Evolutionary conservation across 2,113 vertebrate species (phyloP).

Genomic region (Microtus ochrogaster): DNA sequence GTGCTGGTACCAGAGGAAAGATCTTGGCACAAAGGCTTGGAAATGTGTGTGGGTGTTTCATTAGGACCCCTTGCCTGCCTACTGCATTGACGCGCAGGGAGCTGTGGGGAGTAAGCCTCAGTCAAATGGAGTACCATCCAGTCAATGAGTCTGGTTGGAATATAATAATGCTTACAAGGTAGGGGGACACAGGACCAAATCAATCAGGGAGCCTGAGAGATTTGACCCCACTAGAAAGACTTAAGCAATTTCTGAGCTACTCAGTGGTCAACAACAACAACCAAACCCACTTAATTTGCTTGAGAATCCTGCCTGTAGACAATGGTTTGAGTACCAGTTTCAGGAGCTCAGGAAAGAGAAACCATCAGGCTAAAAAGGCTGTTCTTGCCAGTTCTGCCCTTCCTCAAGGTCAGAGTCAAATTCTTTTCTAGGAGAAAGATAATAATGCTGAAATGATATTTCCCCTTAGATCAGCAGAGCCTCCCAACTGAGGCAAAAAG

Average conservation of each 20-base stretch:
- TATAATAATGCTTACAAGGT: neutral
- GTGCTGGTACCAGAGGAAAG: neutral
- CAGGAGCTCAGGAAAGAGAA: neutral
- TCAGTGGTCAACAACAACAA: neutral
- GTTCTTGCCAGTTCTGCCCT: neutral
- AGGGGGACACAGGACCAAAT: neutral
- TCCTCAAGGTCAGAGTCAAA: neutral
- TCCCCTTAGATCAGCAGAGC: neutral
- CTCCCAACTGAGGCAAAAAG: neutral
- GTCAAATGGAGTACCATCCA: neutral
- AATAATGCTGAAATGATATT: neutral
- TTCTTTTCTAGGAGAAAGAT: constrained; percentile 6
- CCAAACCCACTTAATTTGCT: neutral
- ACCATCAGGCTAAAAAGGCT: neutral
- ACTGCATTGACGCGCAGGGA: too few species aligned
- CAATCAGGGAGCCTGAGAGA: neutral
- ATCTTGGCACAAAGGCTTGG: neutral
- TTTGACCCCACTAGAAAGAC: neutral
- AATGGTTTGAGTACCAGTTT: neutral
- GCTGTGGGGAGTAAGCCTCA: neutral
- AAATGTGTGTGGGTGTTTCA: neutral
- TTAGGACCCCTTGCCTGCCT: neutral
- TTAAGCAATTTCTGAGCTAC: neutral
- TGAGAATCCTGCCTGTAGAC: neutral
- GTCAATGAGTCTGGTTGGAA: neutral